A percentile compares a stretch with the other conserved stretches of the same genome.
Conservation (phyloP, 2,797 vertebrate species). For the Scarus forsteni region DNA sequence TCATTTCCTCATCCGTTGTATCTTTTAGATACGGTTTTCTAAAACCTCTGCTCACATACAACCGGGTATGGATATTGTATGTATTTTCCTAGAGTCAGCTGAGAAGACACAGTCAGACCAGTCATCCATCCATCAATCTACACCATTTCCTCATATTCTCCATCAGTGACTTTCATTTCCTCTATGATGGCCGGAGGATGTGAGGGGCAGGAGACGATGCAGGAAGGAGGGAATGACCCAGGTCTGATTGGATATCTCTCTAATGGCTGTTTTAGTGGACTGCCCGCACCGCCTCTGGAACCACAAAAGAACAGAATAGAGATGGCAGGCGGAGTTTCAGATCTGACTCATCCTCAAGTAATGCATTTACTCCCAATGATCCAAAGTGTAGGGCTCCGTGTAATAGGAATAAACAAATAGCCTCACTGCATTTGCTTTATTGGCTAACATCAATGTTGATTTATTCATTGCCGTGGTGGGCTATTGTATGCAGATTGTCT, state of each 20-base stretch:
- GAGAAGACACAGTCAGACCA: constrained; percentile 41
- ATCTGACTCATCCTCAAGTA: constrained; percentile 42
- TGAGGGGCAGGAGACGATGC: constrained; percentile 39
- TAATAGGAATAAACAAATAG: constrained; percentile 76
- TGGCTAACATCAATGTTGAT: constrained; percentile 74
- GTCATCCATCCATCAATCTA: constrained; percentile 66
- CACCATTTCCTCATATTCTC: constrained; percentile 63
- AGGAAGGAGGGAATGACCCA: constrained; percentile 57
- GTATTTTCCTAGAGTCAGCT: constrained; percentile 31
- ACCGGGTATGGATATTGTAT: background rate
- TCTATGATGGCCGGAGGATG: constrained; percentile 67
- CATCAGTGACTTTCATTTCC: constrained; percentile 72
- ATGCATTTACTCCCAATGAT: constrained; percentile 62
- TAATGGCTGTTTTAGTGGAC: constrained; percentile 70
- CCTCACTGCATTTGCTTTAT: constrained; percentile 64
- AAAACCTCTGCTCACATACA: background rate
- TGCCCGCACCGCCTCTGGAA: constrained; percentile 60
- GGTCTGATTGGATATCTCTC: constrained; percentile 69
- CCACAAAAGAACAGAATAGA: constrained; percentile 44
- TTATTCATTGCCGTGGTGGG: constrained; percentile 60
- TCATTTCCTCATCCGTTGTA: background rate
- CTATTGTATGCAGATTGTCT: constrained; percentile 77
- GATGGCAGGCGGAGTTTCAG: constrained; percentile 23
- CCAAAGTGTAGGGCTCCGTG: constrained; percentile 38
- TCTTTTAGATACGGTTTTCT: background rate